These are phyloP conservation scores for Pelmatolapia mariae DNA, from an alignment of 2,113 vertebrate genomes.

Conservation along the genomic window DNA sequence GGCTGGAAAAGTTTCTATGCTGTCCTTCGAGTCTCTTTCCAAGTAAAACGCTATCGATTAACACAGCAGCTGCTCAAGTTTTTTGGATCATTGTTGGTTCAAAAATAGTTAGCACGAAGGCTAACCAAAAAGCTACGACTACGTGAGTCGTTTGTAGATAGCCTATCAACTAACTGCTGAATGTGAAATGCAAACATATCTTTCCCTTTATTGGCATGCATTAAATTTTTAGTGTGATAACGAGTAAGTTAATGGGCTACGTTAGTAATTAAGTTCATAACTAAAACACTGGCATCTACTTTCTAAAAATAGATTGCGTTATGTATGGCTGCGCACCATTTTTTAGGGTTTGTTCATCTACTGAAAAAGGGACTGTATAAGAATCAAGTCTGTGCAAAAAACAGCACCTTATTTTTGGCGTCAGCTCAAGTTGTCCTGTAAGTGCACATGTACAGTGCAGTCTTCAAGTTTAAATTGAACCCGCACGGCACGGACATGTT, in stretches of 20 bases:
- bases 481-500: neutral
- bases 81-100: neutral
- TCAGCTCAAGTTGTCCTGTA: constrained; percentile 55
- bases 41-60: neutral
- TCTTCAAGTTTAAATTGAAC: neutral
- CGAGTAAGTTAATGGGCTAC: neutral
- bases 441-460: neutral
- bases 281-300: neutral
- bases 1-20: neutral
- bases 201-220: neutral
- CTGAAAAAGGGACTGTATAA: constrained; percentile 6
- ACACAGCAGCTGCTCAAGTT: too few species aligned
- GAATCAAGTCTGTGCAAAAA: constrained; percentile 3
- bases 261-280: neutral
- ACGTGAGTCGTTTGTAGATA: neutral
- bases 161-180: neutral
- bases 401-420: neutral
- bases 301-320: neutral
- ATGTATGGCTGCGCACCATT: constrained; percentile 20
- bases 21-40: neutral
- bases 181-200: neutral
- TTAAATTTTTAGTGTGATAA: neutral
- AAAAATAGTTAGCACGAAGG: constrained; percentile 7
- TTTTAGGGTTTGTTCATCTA: neutral
- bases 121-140: neutral